Conservation (phyloP, 2,113 vertebrate genomes). For the Sorex araneus region DNA sequence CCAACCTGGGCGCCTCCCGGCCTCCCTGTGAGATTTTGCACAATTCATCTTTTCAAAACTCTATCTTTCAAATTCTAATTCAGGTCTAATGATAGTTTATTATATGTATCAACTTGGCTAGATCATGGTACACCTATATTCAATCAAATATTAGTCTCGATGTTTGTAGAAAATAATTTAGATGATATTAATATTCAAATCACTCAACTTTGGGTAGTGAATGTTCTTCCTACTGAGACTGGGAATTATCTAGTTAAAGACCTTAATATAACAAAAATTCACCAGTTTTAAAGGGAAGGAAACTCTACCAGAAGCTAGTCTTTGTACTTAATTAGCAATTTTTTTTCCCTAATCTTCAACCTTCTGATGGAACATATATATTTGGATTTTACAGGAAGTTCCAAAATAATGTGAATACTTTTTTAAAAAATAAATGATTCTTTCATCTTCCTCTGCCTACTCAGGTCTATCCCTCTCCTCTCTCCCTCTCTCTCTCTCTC, state of each 20-base stretch:
- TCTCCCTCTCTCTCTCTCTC: no score
- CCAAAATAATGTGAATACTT: not conserved
- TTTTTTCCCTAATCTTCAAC: not conserved
- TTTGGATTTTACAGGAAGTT: not conserved
- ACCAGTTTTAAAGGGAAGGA: not conserved
- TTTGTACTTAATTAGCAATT: not conserved
- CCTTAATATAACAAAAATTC: not conserved
- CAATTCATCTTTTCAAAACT: not conserved
- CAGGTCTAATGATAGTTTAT: not conserved
- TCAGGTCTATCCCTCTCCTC: no score
- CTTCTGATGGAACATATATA: not conserved
- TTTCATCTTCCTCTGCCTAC: no score
- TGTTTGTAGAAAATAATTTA: conserved; percentile 6
- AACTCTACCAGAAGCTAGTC: not conserved
- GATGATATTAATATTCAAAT: conserved; percentile 26
- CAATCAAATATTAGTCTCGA: not conserved
- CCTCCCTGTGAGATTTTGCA: no score
- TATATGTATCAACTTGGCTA: not conserved
- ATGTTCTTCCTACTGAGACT: not conserved
- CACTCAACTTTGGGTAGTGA: not conserved
- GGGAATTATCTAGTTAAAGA: not conserved
- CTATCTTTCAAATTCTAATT: not conserved
- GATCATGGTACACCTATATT: not conserved
- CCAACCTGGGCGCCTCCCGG: no score
- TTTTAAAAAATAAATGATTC: not conserved